Conservation (phyloP, 1,140 invertebrate species). For the Uloborus diversus region DNA sequence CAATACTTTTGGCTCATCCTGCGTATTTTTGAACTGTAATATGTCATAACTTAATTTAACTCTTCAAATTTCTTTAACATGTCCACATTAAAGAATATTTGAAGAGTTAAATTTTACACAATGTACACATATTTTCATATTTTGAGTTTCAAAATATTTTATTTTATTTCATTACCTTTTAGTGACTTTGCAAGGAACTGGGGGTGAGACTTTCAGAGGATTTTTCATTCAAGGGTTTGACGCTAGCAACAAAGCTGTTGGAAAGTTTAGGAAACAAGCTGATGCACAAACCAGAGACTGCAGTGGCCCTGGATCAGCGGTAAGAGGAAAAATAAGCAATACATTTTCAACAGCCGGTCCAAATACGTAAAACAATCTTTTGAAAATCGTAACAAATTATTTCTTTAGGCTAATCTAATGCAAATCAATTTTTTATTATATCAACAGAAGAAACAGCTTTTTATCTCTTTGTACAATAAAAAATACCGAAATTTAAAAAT, state of each 20-base stretch:
- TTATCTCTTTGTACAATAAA: too few species aligned
- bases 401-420: too few species aligned
- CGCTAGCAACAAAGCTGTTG: neutral
- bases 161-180: neutral
- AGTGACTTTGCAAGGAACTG: constrained; percentile 35
- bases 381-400: too few species aligned
- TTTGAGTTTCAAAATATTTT: neutral
- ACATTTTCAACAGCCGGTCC: neutral
- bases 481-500: too few species aligned
- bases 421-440: too few species aligned
- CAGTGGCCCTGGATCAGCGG: neutral
- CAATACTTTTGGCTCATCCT: neutral
- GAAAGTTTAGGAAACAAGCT: constrained; percentile 5
- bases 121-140: neutral
- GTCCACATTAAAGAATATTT: neutral
- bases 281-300: constrained; percentile 41
- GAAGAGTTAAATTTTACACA: neutral
- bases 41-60: neutral
- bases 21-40: neutral
- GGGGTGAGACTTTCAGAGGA: constrained; percentile 31
- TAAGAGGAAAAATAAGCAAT: neutral
- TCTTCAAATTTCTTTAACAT: neutral
- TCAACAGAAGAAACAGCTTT: too few species aligned
- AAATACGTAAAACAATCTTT: neutral
- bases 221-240: constrained; percentile 42